A percentile compares a stretch with the other conserved stretches of the same genome.
These are phyloP conservation scores for Thymelicus sylvestris DNA, from an alignment of 2,888 invertebrate genomes.

Conservation along the genomic window DNA sequence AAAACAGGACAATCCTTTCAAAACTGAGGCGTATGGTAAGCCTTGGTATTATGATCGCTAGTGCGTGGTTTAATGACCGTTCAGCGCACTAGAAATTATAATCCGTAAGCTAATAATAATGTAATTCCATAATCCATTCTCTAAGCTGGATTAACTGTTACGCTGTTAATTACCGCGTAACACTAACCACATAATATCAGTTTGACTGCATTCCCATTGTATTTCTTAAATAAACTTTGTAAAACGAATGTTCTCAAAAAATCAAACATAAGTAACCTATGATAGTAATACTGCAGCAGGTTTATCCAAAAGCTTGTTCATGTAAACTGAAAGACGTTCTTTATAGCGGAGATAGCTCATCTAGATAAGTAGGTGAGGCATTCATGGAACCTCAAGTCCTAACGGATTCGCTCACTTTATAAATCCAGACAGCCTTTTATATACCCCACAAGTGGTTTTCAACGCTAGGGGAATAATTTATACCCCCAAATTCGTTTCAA, in stretches of 20 bases:
- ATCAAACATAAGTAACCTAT: not conserved
- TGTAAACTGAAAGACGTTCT: slow-evolving; percentile 48
- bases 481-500: slow-evolving; percentile 25
- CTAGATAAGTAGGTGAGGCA: slow-evolving; percentile 79
- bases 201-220: no score
- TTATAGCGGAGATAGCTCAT: slow-evolving; percentile 77
- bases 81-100: no score
- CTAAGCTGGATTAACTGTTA: no score
- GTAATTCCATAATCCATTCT: no score
- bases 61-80: no score
- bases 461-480: slow-evolving; percentile 28
- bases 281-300: not conserved
- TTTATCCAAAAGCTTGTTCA: slow-evolving; percentile 57
- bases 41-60: no score
- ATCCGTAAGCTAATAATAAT: no score
- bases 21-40: no score
- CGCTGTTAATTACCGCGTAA: no score
- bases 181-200: no score
- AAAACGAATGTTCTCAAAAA: not conserved
- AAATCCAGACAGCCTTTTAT: slow-evolving; percentile 35
- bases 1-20: no score
- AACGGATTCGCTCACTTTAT: slow-evolving; percentile 41
- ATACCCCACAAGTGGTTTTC: slow-evolving; percentile 27
- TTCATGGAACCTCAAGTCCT: slow-evolving; percentile 58
- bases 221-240: no score